Base-by-base conservation (phyloP, 2,888 invertebrate genomes). In the Pocota personata region DNA sequence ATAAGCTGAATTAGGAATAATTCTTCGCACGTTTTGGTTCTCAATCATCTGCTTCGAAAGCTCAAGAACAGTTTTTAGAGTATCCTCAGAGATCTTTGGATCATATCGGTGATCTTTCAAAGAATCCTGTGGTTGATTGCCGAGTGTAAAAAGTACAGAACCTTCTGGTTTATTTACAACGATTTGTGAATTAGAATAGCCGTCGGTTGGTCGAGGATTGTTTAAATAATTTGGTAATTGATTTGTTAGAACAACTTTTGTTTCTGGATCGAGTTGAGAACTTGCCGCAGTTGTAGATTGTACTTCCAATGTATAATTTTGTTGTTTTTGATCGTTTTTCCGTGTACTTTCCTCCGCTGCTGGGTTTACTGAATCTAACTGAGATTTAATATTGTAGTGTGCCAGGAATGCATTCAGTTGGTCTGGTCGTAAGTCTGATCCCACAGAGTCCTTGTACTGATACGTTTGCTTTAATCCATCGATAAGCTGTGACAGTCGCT, bases 41-140 rank as follows among this genome's bases (percentile, higher is more conserved):
- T 91, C 90, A 55, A 92, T 90, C 92, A 93, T 91, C 88, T 93
- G 92, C 75, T 93, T 92, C 0, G 92, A 93, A 3, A 93, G 86
- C 67, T 93, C 92, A 52, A 93, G 87, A 0, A 93, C 91, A 0
- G 92, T 93, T 83, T 92, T 92, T 1, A 93, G 66, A 0, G 92
- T 93, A 48, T 92, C 92, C 82, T 92, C 92, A 0, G 93, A 91
- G 2, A 93, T 91, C 69, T 91, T 91, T 0, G 92, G 92, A n/a
- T 87, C 87, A 37, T 90, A 89, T 19, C 89, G 88, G 19, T 88
- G 88, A 8, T 83, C 82, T n/a, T 46, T 35, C 10, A 46, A 0
- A 67, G n/a, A 27, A 60, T 89, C 50, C 66, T 89, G 79, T 24
- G 80, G 87, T 5, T 87, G 83, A 66, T 87, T 55, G 43, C 87